phyloP scores from a whole-genome alignment of 2,797 vertebrate genomes.

The Chloroceryle inda region DNA sequence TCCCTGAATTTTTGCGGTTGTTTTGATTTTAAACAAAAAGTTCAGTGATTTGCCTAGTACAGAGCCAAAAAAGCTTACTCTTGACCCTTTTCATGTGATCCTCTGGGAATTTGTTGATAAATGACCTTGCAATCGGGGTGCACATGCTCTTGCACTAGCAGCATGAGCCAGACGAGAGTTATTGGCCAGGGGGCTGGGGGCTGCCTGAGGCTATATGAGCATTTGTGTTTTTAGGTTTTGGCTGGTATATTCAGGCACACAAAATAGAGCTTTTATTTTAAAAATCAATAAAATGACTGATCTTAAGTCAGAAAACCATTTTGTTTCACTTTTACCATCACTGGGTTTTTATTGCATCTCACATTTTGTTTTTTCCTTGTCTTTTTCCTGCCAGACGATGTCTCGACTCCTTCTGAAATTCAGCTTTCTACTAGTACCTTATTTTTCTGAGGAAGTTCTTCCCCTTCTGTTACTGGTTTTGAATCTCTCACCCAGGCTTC shows the following conservation, averaged over 20 bases:
- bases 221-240: slow-evolving; percentile 51
- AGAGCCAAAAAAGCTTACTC: slow-evolving; percentile 18
- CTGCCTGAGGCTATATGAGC: slow-evolving; percentile 22
- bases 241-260: slow-evolving; percentile 67
- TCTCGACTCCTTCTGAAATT: not conserved
- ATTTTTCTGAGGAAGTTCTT: not conserved
- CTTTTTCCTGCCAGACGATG: slow-evolving; percentile 26
- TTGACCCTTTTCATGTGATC: not conserved
- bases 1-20: not conserved
- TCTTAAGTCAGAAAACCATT: slow-evolving; percentile 62
- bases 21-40: slow-evolving; percentile 23
- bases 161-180: slow-evolving; percentile 50
- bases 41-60: slow-evolving; percentile 3
- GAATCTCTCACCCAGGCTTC: not conserved
- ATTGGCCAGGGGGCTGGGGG: slow-evolving; percentile 55
- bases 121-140: not conserved
- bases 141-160: not conserved
- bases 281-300: slow-evolving; percentile 77
- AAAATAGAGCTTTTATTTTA: slow-evolving; percentile 72
- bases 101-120: slow-evolving; percentile 39
- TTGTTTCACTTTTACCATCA: slow-evolving; percentile 54
- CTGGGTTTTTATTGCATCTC: slow-evolving; percentile 46
- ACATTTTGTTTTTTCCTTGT: slow-evolving; percentile 31
- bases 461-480: not conserved
- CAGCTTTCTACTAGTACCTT: not conserved